A percentile compares a stretch with the other conserved stretches of the same genome.
These are phyloP conservation scores for Saguinus midas DNA, from an alignment of 2,113 vertebrate species.

Conservation along the genomic window DNA sequence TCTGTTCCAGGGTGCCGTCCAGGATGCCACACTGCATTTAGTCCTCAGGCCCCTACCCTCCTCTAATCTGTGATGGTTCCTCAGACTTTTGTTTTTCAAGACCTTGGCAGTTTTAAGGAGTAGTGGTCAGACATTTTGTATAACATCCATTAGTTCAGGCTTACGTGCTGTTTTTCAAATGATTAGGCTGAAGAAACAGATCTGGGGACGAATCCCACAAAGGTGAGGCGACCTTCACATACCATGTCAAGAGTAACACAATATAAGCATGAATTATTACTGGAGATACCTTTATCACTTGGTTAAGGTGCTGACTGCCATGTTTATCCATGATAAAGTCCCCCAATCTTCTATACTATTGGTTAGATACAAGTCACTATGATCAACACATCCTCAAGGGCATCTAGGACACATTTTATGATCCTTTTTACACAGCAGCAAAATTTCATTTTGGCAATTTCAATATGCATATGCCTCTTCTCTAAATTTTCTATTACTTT, in stretches of 20 bases:
- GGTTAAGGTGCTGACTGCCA: neutral
- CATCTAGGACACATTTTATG: neutral
- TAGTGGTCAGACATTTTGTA: neutral
- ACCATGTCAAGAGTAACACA: neutral
- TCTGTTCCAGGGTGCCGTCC: neutral
- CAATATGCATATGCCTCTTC: neutral
- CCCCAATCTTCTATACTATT: neutral
- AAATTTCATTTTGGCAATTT: constrained; percentile 44
- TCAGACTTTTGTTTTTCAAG: neutral
- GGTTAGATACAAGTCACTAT: neutral
- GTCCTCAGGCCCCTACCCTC: no score
- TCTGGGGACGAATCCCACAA: neutral
- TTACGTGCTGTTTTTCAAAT: neutral
- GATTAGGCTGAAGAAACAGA: neutral
- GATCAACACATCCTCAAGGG: neutral
- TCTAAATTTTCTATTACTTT: constrained; percentile 10
- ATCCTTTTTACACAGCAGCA: neutral
- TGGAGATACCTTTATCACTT: neutral
- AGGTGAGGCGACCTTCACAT: neutral
- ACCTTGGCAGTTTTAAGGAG: neutral
- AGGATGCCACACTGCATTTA: neutral
- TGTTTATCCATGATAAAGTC: neutral
- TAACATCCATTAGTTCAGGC: neutral
- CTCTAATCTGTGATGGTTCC: neutral
- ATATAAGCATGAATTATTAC: neutral